Base-by-base conservation (phyloP, 1,140 invertebrate genomes). In the Pseudobourletiella spinata region DNA sequence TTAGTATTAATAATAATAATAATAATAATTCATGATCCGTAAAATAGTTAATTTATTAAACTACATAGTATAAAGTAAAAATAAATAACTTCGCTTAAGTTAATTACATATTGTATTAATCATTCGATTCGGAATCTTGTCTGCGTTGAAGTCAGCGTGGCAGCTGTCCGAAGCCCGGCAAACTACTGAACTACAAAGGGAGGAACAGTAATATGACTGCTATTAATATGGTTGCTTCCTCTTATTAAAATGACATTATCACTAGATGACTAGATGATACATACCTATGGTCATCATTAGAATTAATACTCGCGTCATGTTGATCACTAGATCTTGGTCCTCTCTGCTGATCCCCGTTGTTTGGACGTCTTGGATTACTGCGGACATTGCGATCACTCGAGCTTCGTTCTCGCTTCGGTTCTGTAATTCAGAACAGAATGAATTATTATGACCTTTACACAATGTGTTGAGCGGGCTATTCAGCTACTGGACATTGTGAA, bases 41-140 rank as follows among this genome's bases (percentile, higher is more conserved):
- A 48, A 48, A 48, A 48, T 15, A 48, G 44, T 48, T 48, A 48
- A 48, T 48, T 15, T 48, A 48, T 48, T 48, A 48, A 11, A 22
- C 44, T 11, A 48, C 22, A 11, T 39, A 11, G 14, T 18, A 6
- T 48, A 48, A 11, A 48, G 6, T 48, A 18, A 15, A 48, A 11
- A 48, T 48, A 48, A 15, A 48, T 48, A 6, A 15, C 44, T 15
- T 48, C 8, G 11, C 22, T 48, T 48, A 48, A 48, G 22, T 48
- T 48, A 48, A 22, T 48, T 48, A 48, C 44, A 48, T 48, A 48
- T 48, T 48, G 44, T 48, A 48, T 48, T 48, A 6, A 48, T 22
- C 44, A 48, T 48, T 48, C 44, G 11, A 48, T 8, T 48, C n/a
- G 32, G 32, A 39, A 39, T 39, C n/a, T 8, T 39, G 8, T 39